Evolutionary conservation across 2,888 invertebrate species (phyloP), one percentile per base, ranked within the genome.

Genomic region (Andrena hattorfiana): DNA sequence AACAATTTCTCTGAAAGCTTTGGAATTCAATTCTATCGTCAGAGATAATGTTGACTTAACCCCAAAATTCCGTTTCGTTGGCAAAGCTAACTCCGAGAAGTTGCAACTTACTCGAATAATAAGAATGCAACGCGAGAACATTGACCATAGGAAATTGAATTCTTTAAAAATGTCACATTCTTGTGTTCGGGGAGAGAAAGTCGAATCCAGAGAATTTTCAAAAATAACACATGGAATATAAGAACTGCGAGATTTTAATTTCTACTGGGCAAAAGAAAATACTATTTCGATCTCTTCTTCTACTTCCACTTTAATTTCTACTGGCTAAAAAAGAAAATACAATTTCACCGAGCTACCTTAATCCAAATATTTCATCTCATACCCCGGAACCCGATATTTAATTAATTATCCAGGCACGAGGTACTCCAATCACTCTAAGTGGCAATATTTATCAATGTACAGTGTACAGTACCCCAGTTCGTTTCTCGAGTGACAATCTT

Each of bases 1-100:
- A 8, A 48, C 48, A 77, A 69, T 79, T 69, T 62, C 48, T 54
- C 28, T 42, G 32, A 69, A 10, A 64, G 63, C 77, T 69, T 35
- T 7, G 49, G 35, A 77, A 69, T 69, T 77, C 69, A 35, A 77
- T 66, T 66, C 20, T 23, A 49, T 26, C 32, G 42, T 23, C n/a
- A 32, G 56, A 63, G 23, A 32, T 79, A 79, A 79, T 79, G 64
- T 77, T 69, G 48, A 64, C 20, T 28, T 48, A 60, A 2, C 62
- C 30, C 48, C 48, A 48, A 72, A 72, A 32, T 35, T 64, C 51
- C 35, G 26, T 66, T 66, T 54, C 35, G 26, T 54, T 54, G 28
- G 35, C 63, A 16, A 49, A 35, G 23, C n/a, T 16, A 54, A 73
- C 64, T 72, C 64, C 32, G 30, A 16, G 23, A 16, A 32, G 49